phyloP scores from a whole-genome alignment of 1,140 invertebrate species.

The Platorchestia sp. region DNA sequence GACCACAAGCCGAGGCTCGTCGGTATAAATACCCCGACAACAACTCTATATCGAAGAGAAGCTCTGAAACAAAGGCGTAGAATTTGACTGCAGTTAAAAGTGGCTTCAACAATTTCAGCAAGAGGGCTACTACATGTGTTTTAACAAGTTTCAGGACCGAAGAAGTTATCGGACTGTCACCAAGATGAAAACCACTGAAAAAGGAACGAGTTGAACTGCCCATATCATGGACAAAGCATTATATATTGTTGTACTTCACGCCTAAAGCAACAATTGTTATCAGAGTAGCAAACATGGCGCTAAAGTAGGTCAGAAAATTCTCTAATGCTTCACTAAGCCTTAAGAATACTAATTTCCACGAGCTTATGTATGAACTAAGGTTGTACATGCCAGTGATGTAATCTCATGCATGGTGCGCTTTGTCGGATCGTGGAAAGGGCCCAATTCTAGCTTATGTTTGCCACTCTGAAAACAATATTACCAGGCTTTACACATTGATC shows the following conservation, averaged over 20 bases:
- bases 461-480: neutral
- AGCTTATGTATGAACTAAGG: neutral
- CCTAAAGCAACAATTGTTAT: neutral
- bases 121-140: constrained; percentile 53
- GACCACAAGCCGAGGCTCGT: neutral
- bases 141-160: constrained; percentile 3
- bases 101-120: constrained; percentile 27
- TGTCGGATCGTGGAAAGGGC: neutral
- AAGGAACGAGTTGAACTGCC: constrained; percentile 10
- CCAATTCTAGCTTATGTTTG: constrained; percentile 4
- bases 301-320: neutral
- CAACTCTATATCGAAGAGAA: constrained; percentile 47
- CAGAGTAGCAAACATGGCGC: constrained; percentile 3
- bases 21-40: neutral
- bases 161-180: constrained; percentile 36
- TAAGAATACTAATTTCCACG: neutral
- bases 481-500: constrained; percentile 20
- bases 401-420: neutral
- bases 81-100: constrained; percentile 48
- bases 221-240: neutral
- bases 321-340: neutral
- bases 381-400: neutral
- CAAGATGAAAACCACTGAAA: constrained; percentile 18
- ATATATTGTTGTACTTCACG: neutral
- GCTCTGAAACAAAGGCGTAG: constrained; percentile 54